phyloP scores from a whole-genome alignment of 2,888 invertebrate genomes.

The Ephialtes manifestator region DNA sequence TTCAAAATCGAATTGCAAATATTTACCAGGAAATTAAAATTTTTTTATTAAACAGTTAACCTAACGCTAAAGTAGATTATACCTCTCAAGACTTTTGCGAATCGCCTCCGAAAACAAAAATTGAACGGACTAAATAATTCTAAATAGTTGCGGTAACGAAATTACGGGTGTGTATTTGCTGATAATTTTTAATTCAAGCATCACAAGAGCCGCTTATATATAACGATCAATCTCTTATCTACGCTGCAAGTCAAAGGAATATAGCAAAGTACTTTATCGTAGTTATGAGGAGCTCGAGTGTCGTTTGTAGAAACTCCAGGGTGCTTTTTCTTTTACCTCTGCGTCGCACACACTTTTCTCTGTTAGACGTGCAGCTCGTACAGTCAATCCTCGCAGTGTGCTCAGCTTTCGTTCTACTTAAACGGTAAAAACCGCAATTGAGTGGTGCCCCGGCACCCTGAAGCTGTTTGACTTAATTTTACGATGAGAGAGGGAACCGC shows the following conservation, averaged over 20 bases:
- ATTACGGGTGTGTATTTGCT: not conserved
- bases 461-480: slow-evolving; percentile 84
- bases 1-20: no score
- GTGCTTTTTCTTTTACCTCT: slow-evolving; percentile 28
- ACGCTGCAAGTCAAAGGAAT: slow-evolving; percentile 43
- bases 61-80: no score
- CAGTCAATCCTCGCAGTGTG: slow-evolving; percentile 40
- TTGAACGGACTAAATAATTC: not conserved
- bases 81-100: no score
- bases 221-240: slow-evolving; percentile 12
- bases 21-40: not conserved
- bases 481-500: slow-evolving; percentile 75
- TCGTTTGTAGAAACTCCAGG: slow-evolving; percentile 52
- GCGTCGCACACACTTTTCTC: slow-evolving; percentile 13
- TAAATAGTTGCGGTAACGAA: not conserved
- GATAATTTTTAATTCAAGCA: not conserved
- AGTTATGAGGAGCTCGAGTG: slow-evolving; percentile 29
- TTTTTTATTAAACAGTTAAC: not conserved
- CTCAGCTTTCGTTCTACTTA: slow-evolving; percentile 72
- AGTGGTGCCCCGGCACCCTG: slow-evolving; percentile 75
- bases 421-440: slow-evolving; percentile 72
- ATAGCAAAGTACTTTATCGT: slow-evolving; percentile 21
- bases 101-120: no score
- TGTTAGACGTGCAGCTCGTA: slow-evolving; percentile 19
- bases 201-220: not conserved